These are phyloP conservation scores for Taxidea taxus DNA, from an alignment of 2,113 vertebrate genomes.

Conservation along the genomic window DNA sequence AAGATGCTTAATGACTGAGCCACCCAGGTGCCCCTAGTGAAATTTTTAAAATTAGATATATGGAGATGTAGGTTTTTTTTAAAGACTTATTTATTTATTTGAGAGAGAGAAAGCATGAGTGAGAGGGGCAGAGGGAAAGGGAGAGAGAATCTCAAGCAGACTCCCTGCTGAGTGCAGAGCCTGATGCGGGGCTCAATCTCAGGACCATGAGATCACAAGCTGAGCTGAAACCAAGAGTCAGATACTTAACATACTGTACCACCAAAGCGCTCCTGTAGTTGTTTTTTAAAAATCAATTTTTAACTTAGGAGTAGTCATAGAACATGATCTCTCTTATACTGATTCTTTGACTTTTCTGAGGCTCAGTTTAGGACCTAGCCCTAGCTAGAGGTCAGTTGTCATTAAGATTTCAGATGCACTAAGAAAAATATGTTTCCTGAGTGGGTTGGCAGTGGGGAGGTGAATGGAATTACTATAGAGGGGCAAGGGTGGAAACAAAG, in stretches of 20 bases:
- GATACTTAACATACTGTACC: neutral
- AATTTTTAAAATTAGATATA: neutral
- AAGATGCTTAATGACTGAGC: too few species aligned
- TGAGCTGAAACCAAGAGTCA: neutral
- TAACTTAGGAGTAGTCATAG: neutral
- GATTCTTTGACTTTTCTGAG: neutral
- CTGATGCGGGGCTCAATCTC: neutral
- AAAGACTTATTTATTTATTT: neutral
- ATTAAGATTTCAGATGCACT: neutral
- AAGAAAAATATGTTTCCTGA: neutral
- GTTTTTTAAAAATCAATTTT: neutral
- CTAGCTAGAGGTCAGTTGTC: neutral
- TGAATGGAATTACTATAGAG: neutral
- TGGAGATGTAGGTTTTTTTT: neutral
- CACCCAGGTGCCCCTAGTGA: too few species aligned
- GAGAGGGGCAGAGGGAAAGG: neutral
- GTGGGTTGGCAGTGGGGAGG: neutral
- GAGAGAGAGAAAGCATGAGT: neutral
- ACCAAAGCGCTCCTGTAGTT: neutral
- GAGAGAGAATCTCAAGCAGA: neutral
- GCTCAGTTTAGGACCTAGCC: neutral
- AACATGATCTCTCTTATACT: neutral
- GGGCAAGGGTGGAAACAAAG: neutral
- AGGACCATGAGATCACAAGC: neutral
- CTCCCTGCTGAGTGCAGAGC: neutral